Percentiles rank a stretch among this genome's conserved stretches.
Evolutionary conservation across 2,113 vertebrate genomes (phyloP).

Genomic region (Natator depressus): DNA sequence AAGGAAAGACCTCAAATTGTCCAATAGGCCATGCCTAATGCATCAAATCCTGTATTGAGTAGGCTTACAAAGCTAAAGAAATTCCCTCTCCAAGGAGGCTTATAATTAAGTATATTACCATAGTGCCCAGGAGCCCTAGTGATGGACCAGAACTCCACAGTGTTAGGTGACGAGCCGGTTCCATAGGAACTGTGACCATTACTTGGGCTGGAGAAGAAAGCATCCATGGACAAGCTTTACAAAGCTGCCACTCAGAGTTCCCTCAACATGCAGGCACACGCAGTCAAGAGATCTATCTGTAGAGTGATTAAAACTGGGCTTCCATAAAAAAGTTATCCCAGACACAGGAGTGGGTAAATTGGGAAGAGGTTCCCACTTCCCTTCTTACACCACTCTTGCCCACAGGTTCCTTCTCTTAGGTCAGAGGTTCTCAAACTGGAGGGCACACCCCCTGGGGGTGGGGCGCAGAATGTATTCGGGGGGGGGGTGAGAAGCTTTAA

Average conservation of each 20-base stretch:
- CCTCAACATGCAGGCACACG: neutral
- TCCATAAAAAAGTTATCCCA: neutral
- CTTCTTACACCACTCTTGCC: neutral
- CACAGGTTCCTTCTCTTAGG: neutral
- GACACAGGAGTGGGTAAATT: neutral
- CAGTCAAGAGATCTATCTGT: neutral
- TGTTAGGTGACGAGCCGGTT: neutral
- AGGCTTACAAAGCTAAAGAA: neutral
- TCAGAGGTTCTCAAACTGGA: no score
- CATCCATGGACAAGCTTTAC: neutral
- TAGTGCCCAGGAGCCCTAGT: neutral
- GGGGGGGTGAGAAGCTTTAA: no score
- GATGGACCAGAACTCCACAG: neutral
- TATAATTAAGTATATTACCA: neutral
- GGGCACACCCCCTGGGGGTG: no score
- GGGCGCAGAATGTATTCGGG: no score
- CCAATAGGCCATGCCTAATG: neutral
- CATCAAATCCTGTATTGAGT: neutral
- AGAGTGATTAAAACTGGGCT: neutral
- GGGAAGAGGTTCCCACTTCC: neutral
- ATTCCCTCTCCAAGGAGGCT: no score
- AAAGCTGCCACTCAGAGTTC: neutral
- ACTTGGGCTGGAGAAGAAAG: neutral
- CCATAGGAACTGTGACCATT: neutral
- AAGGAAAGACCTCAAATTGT: neutral